Evolutionary conservation across 2,888 invertebrate species (phyloP).

Genomic region (Hypsopygia costalis): DNA sequence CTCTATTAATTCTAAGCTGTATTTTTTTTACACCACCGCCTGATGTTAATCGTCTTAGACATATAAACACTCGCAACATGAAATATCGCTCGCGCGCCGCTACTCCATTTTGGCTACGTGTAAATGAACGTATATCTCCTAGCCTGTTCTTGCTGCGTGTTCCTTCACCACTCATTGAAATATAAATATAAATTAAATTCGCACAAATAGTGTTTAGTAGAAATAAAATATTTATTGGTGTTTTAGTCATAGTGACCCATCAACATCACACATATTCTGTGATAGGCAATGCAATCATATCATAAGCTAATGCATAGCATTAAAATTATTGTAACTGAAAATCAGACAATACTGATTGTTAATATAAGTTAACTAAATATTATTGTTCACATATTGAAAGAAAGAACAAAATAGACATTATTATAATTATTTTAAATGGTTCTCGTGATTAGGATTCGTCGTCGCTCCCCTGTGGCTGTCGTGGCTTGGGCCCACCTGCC

Average conservation of each 20-base stretch:
- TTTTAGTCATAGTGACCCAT: slow-evolving; percentile 1
- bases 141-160: no score
- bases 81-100: no score
- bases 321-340: slow-evolving; percentile 1
- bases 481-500: slow-evolving; percentile 96
- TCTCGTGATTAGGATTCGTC: slow-evolving; percentile 82
- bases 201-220: neutral
- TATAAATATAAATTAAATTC: neutral
- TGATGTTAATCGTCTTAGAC: no score
- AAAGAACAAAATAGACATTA: no score
- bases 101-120: no score
- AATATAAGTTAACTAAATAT: slow-evolving; percentile 1
- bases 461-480: slow-evolving; percentile 84
- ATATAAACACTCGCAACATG: no score
- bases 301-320: neutral
- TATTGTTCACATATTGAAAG: neutral
- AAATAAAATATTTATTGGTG: slow-evolving; percentile 1
- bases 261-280: neutral
- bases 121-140: no score
- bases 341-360: neutral
- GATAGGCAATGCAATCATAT: neutral
- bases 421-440: no score
- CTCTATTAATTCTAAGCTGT: no score
- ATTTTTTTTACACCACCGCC: no score
- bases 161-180: no score